Evolutionary conservation across 2,113 vertebrate species (phyloP), one percentile per base, ranked within the genome.

Genomic region (Eubucco bourcierii): DNA sequence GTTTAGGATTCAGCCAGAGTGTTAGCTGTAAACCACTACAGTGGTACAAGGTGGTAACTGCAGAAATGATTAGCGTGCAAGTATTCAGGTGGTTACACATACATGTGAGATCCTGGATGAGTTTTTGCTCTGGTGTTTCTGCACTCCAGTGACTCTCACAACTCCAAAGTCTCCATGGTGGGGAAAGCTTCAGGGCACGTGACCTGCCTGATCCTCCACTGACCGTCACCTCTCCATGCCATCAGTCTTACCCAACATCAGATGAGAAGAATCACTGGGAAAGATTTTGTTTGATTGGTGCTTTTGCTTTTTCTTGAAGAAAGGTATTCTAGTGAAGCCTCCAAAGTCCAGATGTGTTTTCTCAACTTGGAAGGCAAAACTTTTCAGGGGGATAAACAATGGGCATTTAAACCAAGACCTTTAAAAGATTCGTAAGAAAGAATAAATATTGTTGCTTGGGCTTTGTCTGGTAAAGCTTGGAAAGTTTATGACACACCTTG

Each of bases 171-270:
- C 5, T 12, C 29, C 1, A 0, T 18, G 7, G 4, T 29, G 33
- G 8, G 17, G 18, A 68, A 72, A 15, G 33, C 28, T 91, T 24
- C 17, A 63, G 27, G 81, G 64, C 2, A 2, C 16, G 27, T n/a
- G 17, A 31, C 2, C 3, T 0, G 0, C 21, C 13, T 58, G 46
- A 29, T 14, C 16, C 70, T 78, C 70, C 4, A 3, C 25, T 1
- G 1, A 10, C 14, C 33, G 52, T 33, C 33, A 33, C 20, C 10
- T 10, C 12, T 53, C 61, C 33, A 8, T 37, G 58, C 19, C 28
- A 10, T 46, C n/a, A 41, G 28, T 31, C 12, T 53, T 72, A 23
- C 7, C 10, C 55, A 64, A 25, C 8, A 39, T 17, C 12, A 39
- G 41, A 33, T 5, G 12, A n/a, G 4, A 61, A 14, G 27, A 87